Evolutionary conservation across 2,113 vertebrate species (phyloP), one percentile per base, ranked within the genome.

Genomic region (Crotalus helleri): DNA sequence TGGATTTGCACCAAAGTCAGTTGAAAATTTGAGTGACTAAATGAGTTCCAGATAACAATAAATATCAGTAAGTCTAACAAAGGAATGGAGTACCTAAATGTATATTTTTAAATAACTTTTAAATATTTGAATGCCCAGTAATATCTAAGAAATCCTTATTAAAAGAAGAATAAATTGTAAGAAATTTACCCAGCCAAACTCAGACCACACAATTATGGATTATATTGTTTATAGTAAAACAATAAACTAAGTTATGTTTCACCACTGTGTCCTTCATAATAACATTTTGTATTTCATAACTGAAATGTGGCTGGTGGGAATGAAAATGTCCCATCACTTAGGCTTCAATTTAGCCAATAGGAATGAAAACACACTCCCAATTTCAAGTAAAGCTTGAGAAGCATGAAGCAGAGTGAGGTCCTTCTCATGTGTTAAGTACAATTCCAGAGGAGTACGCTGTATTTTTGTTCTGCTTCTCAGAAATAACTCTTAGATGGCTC

Each of bases 331-430:
- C 92, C 92, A 10, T 90, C 95, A 93, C 94, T 96, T 96, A 93
- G 91, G 94, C 64, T 94, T 91, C 54, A 94, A 17, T 95, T 97
- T 96, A 94, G 85, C 92, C 59, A 54, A 8, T 49, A 39, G 39
- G 46, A 93, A 90, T 86, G 87, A 93, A 94, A 93, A 58, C 87
- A 33, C 94, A 90, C 96, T 96, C 90, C 86, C 91, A 91, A 29
- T 90, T 96, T 91, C 92, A 92, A 93, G 91, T 21, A 44, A 97
- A 93, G 49, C 94, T 92, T 94, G 90, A 88, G 54, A 95, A 92
- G 54, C 89, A 95, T 93, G 64, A 93, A 96, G 95, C 85, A 44
- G 93, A 55, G 57, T 85, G 92, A 95, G 88, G 74, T 59, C 88
- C 29, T 92, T 94, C 57, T 49, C 21, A 13, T 69, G n/a, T 92